Evolutionary conservation across 2,113 vertebrate genomes (phyloP), one percentile per base, ranked within the genome.

Genomic region (Petromus typicus): DNA sequence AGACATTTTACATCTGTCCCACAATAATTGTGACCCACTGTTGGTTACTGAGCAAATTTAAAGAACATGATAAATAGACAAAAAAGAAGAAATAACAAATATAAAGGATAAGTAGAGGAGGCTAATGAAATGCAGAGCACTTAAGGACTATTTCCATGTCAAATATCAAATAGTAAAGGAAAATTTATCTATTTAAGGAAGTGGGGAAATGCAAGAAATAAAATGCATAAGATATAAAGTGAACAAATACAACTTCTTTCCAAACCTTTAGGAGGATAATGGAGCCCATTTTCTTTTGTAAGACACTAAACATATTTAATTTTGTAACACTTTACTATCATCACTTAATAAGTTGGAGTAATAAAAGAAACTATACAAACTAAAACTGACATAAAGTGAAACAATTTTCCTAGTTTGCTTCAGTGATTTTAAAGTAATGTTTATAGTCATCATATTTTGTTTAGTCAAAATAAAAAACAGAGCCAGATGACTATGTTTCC

Each of bases 391-490:
- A 76, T 54, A 94, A 75, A 91, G 71, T 69, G 51, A 94, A 97
- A 81, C 27, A 40, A 67, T 73, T 71, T 92, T 89, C 63, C 18
- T 78, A 76, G 16, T 34, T 91, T 93, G 45, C 80, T 84, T 82
- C 54, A 32, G 59, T 85, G 32, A 73, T 87, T 95, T 93, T 91
- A 90, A 86, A 79, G 56, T 85, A 90, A 37, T 96, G 32, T 85
- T 94, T 92, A 63, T 94, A 93, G 45, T 79, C 71, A 91, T 94
- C 56, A 63, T 82, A 85, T 92, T 96, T 94, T 90, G 79, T 82
- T 80, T 88, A 86, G 45, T 90, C 89, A 95, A 92, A 96, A 83
- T 93, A 48, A 91, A 91, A 97, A 94, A 32, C 25, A 90, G 7
- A 96, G 85, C 59, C 92, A 95, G 71, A 92, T 95, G 51, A 95